Evolutionary conservation across 2,113 vertebrate species (phyloP).

Genomic region (Atlantisia rogersi): DNA sequence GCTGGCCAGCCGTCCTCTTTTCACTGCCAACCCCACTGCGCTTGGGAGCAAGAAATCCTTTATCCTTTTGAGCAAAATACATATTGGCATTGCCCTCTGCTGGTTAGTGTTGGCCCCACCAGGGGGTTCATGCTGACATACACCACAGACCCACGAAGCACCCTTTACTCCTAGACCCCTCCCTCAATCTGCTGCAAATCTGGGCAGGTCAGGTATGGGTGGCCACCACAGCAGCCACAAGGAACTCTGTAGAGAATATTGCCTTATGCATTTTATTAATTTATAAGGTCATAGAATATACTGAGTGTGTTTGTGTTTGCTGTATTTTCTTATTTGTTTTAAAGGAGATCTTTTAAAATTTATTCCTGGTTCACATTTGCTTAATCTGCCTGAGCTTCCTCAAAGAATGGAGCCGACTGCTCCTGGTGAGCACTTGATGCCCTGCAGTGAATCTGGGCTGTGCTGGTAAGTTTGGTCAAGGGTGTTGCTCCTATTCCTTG

Average conservation of each 20-base stretch:
- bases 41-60: background rate
- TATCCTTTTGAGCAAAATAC: background rate
- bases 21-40: fast-evolving
- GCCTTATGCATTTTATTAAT: background rate
- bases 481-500: background rate
- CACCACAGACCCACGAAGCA: fast-evolving
- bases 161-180: background rate
- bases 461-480: background rate
- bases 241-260: background rate
- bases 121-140: fast-evolving
- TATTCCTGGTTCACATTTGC: background rate
- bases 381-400: background rate
- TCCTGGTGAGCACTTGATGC: fast-evolving
- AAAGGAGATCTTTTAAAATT: background rate
- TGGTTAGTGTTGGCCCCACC: background rate
- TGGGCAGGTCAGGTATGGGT: background rate
- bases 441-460: background rate
- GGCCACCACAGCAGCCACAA: fast-evolving
- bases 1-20: background rate
- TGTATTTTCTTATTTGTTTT: background rate
- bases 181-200: background rate
- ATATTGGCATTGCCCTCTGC: background rate
- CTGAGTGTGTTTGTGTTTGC: too few relatives aligned
- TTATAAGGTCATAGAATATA: background rate
- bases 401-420: background rate